A percentile compares a stretch with the other conserved stretches of the same genome.
phyloP scores from a whole-genome alignment of 2,113 vertebrate genomes.

The Rhinopithecus roxellana region DNA sequence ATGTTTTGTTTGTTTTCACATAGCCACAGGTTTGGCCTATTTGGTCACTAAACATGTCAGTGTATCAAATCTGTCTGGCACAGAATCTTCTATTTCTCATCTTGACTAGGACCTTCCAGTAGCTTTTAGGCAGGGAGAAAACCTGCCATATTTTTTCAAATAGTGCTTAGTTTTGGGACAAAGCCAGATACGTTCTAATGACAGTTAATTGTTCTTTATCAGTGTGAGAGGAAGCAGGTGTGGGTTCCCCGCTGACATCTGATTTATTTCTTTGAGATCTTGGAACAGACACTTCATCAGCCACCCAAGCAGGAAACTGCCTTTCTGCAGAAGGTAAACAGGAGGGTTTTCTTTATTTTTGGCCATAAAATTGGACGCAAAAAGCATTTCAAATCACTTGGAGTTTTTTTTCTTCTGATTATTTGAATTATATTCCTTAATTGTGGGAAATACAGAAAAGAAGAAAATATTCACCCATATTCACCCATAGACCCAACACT shows the following conservation, averaged over 20 bases:
- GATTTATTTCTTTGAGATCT: conserved; percentile 31
- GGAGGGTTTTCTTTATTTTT: conserved; percentile 42
- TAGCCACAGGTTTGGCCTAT: neutral
- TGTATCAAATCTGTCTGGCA: neutral
- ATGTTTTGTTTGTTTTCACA: neutral
- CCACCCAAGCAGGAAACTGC: conserved; percentile 45
- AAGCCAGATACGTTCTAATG: conserved; percentile 57
- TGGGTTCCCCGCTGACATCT: neutral
- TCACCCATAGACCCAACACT: neutral
- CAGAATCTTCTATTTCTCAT: neutral
- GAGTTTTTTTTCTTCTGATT: neutral
- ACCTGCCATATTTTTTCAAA: conserved; percentile 49
- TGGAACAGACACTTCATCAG: neutral
- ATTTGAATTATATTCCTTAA: neutral
- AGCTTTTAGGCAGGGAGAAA: conserved; percentile 31
- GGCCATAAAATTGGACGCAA: conserved; percentile 38
- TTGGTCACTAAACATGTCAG: neutral
- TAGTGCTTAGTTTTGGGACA: conserved; percentile 22
- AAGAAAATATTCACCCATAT: neutral
- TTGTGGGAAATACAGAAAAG: conserved; percentile 20
- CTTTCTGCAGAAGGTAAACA: conserved; percentile 24
- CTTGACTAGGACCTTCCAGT: neutral
- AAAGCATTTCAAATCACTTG: neutral
- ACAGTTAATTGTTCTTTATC: conserved; percentile 50
- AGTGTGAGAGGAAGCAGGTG: conserved; percentile 30